Conservation (phyloP, 2,888 invertebrate species). For the Lagria hirta region DNA sequence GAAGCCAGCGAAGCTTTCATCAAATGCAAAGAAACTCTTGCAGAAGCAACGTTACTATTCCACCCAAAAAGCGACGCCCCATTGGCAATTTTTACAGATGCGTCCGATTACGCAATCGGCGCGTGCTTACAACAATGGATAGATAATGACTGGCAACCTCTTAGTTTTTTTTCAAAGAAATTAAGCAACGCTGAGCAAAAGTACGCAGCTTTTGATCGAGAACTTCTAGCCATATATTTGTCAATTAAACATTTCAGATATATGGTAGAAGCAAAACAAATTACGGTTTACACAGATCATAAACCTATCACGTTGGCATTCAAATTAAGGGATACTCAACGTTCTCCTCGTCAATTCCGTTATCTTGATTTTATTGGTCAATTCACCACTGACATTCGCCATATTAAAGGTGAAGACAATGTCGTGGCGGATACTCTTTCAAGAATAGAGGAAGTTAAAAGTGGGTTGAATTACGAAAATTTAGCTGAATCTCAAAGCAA, state of each 20-base stretch:
- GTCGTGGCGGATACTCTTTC: no score
- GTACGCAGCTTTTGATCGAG: conserved; percentile 30
- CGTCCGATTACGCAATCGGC: conserved; percentile 48
- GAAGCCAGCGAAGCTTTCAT: conserved; percentile 29
- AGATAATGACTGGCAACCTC: conserved; percentile 39
- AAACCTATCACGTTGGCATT: conserved; percentile 4
- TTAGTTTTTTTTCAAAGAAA: conserved; percentile 48
- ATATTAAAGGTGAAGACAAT: no score
- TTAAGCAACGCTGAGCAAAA: conserved; percentile 32
- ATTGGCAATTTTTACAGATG: conserved; percentile 44
- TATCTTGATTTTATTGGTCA: no score
- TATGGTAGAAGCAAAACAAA: conserved; percentile 5
- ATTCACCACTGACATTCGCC: no score
- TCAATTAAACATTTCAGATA: conserved; percentile 2
- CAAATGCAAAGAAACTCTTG: conserved; percentile 35
- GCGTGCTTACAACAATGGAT: conserved; percentile 46
- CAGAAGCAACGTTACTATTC: conserved; percentile 39
- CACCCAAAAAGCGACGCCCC: conserved; percentile 39
- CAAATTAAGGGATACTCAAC: no score
- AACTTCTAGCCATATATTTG: conserved; percentile 19
- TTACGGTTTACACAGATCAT: conserved; percentile 2
- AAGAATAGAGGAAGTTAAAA: no score
- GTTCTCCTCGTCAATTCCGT: no score
- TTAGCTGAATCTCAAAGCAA: no score
- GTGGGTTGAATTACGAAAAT: no score